A percentile compares a stretch with the other conserved stretches of the same genome.
Conservation (phyloP, 1,140 invertebrate genomes). For the Camponotus floridanus region DNA sequence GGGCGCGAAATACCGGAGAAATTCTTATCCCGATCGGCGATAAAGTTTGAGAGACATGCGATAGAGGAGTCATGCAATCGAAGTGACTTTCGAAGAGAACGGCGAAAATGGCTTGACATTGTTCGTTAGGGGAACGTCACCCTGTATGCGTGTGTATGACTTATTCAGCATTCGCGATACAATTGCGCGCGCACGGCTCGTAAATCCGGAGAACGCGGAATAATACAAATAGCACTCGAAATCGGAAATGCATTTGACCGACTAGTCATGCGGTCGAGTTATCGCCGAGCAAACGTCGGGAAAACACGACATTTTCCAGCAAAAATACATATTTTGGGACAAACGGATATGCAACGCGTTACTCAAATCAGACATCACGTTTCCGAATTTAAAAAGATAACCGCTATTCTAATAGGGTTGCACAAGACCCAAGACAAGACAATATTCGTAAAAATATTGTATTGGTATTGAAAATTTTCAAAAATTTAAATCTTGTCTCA, state of each 20-base stretch:
- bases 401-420: background rate
- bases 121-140: slow-evolving; percentile 23
- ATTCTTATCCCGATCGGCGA: slow-evolving; percentile 27
- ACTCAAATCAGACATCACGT: background rate
- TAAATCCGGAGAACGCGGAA: slow-evolving; percentile 47
- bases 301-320: slow-evolving; percentile 26
- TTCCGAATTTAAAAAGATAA: background rate
- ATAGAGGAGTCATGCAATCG: background rate
- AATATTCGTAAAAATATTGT: no score
- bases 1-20: background rate
- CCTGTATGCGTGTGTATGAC: slow-evolving; percentile 22
- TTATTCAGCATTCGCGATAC: slow-evolving; percentile 51
- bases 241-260: slow-evolving; percentile 57
- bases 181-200: slow-evolving; percentile 50
- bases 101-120: slow-evolving; percentile 27
- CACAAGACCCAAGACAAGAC: no score
- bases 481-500: no score
- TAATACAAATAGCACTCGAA: slow-evolving; percentile 44
- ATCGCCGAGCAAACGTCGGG: slow-evolving; percentile 20
- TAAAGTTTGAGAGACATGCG: background rate
- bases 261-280: slow-evolving; percentile 13
- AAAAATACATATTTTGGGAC: slow-evolving; percentile 26
- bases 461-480: no score
- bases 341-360: slow-evolving; percentile 23
- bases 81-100: slow-evolving; percentile 29